Evolutionary conservation across 2,113 vertebrate genomes (phyloP).

Genomic region (Mirounga angustirostris): DNA sequence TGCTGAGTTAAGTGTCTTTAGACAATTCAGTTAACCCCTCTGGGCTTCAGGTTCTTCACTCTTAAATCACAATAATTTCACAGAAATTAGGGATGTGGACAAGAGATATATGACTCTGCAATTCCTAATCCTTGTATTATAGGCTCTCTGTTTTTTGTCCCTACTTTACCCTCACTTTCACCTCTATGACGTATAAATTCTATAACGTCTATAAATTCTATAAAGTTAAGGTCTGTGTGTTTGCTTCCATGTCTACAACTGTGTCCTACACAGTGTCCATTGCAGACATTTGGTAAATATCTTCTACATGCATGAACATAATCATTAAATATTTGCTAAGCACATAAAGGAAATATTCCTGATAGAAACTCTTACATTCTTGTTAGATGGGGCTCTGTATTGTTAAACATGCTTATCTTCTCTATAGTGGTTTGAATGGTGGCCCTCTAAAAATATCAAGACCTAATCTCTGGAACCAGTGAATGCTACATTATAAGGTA

Average conservation of each 20-base stretch:
- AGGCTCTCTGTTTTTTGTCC: background rate
- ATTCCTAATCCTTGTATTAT: background rate
- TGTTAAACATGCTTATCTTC: background rate
- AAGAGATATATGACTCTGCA: background rate
- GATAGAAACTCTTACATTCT: background rate
- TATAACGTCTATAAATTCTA: background rate
- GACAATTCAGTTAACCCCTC: background rate
- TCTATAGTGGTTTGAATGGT: background rate
- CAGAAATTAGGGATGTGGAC: background rate
- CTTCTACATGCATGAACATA: background rate
- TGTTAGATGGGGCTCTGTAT: background rate
- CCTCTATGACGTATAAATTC: background rate
- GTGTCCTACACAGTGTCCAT: background rate
- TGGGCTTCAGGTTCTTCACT: background rate
- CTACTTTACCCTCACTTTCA: background rate
- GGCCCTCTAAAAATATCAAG: background rate
- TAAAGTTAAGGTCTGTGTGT: background rate
- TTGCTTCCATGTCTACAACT: background rate
- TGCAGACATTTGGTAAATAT: background rate
- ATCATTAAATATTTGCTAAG: conserved; percentile 18
- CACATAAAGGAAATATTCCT: background rate
- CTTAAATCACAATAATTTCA: background rate
- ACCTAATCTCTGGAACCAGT: background rate
- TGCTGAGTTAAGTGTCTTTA: background rate
- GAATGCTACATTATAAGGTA: background rate